Base-by-base conservation (phyloP, 2,888 invertebrate genomes). In the Dasysyrphus albostriatus region DNA sequence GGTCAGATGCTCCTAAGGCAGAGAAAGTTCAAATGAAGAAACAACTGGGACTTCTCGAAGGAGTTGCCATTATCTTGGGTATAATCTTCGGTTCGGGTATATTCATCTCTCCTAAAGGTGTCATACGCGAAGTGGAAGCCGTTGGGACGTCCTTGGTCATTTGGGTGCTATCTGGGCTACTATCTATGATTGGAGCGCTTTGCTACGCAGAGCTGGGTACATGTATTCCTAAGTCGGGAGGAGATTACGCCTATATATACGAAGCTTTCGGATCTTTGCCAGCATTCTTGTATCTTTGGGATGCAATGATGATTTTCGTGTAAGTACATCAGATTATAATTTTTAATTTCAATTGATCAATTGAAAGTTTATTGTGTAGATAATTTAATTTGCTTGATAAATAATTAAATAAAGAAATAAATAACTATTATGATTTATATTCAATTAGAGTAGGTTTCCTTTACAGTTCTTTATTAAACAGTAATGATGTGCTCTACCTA, bases 21-120 rank as follows among this genome's bases (percentile, higher is more conserved):
- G 94, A 94, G 82, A 95, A 94, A 92, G 95, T 97, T 19, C 95
- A 95, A 91, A 96, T 98, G 94, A 97, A 97, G 90, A 97, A 98
- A 91, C 96, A 98, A 91, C 94, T 98, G 19, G 98, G 98, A 0
- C 93, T 98, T 59, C 93, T 98, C 8, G 98, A 98, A 93, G 98
- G 98, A 10, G 96, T 98, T 19, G 97, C 98, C 44, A 98, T 98
- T 88, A 98, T 98, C 90, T 94, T 98, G 83, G 98, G 98, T 77
- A 97, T 98, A 75, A 98, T 98, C 89, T 96, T 98, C 90, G 99
- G 99, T 16, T 98, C 98, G 89, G 98, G 98, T 39, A 99, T 99
- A 91, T 99, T 99, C 92, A 96, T 99, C 88, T 97, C 98, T 0
- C 99, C 99, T 0, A 97, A 97, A 92, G 99, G 98, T 88, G 98